Conservation (phyloP, 2,888 invertebrate species). For the Pyrocoelia pectoralis region DNA sequence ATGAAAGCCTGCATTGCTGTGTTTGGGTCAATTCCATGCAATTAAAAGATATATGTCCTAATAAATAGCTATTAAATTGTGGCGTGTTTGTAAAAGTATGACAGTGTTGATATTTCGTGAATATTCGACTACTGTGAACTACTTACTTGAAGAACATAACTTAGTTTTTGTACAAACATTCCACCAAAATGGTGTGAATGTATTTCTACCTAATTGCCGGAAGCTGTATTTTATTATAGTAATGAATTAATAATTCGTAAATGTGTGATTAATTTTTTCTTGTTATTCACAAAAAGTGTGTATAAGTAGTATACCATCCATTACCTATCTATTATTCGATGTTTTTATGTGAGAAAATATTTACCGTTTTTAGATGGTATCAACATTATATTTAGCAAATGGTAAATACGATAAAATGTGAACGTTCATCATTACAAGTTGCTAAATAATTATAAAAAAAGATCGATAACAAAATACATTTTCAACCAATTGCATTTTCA, state of each 20-base stretch:
- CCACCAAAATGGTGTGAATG: conserved; percentile 21
- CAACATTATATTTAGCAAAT: too few relatives aligned
- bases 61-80: too few relatives aligned
- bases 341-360: too few relatives aligned
- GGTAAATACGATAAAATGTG: neutral
- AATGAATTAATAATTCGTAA: conserved; percentile 16
- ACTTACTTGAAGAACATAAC: neutral
- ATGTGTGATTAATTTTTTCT: conserved; percentile 14
- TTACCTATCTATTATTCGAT: too few relatives aligned
- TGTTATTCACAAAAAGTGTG: neutral
- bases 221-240: conserved; percentile 17
- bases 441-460: conserved; percentile 44
- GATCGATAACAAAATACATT: conserved; percentile 47
- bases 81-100: too few relatives aligned
- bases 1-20: too few relatives aligned
- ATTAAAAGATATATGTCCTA: too few relatives aligned
- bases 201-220: conserved; percentile 27
- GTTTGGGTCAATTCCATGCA: too few relatives aligned
- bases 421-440: conserved; percentile 28
- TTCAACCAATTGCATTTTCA: conserved; percentile 51
- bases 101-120: too few relatives aligned
- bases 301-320: too few relatives aligned
- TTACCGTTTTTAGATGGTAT: too few relatives aligned
- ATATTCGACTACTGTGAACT: too few relatives aligned
- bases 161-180: conserved; percentile 10